phyloP scores from a whole-genome alignment of 1,140 invertebrate species.

The Caenorhabditis remanei region DNA sequence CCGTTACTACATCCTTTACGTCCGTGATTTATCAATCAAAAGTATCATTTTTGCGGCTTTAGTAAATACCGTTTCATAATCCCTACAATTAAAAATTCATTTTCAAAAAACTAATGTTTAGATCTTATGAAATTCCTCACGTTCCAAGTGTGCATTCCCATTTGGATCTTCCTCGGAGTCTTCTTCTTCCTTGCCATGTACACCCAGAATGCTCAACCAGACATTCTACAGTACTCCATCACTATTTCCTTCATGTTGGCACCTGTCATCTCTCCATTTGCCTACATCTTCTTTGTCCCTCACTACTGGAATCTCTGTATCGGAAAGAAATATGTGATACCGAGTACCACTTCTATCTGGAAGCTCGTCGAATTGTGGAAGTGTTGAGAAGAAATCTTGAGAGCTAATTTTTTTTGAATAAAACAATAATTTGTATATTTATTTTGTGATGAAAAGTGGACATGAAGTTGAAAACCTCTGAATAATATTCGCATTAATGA shows the following conservation, averaged over 20 bases:
- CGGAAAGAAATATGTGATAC: slow-evolving; percentile 28
- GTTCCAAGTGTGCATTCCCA: slow-evolving; percentile 34
- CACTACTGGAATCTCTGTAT: slow-evolving; percentile 23
- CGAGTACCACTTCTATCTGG: not conserved
- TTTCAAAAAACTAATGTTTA: no score
- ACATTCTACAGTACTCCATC: slow-evolving; percentile 32
- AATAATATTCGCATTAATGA: no score
- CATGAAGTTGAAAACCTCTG: no score
- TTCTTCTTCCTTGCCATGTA: slow-evolving; percentile 37
- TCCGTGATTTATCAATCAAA: slow-evolving; percentile 19
- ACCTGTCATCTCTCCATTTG: slow-evolving; percentile 14
- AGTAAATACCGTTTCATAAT: no score
- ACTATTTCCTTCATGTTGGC: slow-evolving; percentile 17
- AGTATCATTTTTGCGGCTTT: slow-evolving; percentile 36
- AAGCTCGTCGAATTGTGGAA: not conserved
- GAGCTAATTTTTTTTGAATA: not conserved
- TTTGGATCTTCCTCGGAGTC: slow-evolving; percentile 30
- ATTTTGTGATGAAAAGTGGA: no score
- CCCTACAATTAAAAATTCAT: no score
- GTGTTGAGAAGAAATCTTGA: slow-evolving; percentile 11
- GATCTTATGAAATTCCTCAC: not conserved
- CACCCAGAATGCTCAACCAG: not conserved
- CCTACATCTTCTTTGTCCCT: slow-evolving; percentile 34
- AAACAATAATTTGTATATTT: no score
- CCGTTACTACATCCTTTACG: slow-evolving; percentile 28